Base-by-base conservation (phyloP, 1,140 invertebrate genomes). In the Drosophila lowei region DNA sequence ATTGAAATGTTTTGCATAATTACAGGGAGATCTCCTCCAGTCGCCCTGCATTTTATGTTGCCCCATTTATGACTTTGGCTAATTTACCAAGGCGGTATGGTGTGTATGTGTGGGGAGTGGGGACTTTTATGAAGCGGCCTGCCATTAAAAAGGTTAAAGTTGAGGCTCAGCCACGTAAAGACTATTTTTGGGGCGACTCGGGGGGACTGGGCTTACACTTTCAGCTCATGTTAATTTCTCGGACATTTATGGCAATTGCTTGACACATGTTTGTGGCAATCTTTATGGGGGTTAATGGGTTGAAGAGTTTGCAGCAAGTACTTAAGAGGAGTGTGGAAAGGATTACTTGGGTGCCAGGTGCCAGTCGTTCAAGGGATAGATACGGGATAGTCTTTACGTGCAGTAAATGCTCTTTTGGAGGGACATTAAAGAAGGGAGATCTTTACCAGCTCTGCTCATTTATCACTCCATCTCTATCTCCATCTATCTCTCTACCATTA, bases 141-240 rank as follows among this genome's bases (percentile, higher is more conserved):
- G 53, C 60, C 73, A 85, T 85, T 86, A 85, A 85, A 86, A 86
- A 77, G 83, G 81, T 86, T 85, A 86, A 81, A 86, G 80, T 86
- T 85, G 77, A 81, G 73, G 61, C 63, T 70, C 44, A 70, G 66
- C 34, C 60, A 48, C 57, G 72, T 80, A 74, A 76, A 63, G 72
- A 73, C 52, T 72, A 54, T 71, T 68, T 38, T 56, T 64, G 70
- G 55, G 70, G 16, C 64, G 43, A 68, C 64, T 62, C 21, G 25
- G 38, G 30, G 46, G 57, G 23, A 44, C 48, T 47, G 50, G 38
- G 50, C 44, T 44, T 53, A 42, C 48, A 50, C 50, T 64, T 58
- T 42, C 62, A 56, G 71, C 54, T 57, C 44, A 53, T 49, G 56
- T 78, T 79, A 77, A 77, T 77, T 72, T 54, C 21, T 34, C 43